Evolutionary conservation across 2,888 invertebrate genomes (phyloP), one percentile per base, ranked within the genome.

Genomic region (Cremastobaeus sp.): DNA sequence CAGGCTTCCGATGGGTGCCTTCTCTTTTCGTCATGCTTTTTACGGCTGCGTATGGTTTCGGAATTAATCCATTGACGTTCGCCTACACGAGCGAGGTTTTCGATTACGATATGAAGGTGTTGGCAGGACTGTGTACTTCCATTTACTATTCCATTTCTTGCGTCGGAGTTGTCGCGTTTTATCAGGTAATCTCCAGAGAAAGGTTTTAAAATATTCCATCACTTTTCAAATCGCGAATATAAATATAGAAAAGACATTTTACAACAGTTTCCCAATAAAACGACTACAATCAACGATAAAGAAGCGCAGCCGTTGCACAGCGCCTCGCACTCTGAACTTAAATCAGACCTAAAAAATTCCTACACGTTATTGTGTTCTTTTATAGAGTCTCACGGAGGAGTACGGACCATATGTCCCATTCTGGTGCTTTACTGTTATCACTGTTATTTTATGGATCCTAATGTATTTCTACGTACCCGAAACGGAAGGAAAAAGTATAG

Each of bases 31-130:
- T 87, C 39, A 76, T 86, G 68, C 76, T 82, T 20, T 86, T 83
- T 70, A 82, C 85, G 0, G 57, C 86, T 8, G 81, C 81, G 0
- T 86, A 83, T 45, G 87, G 87, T 2, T 76, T 86, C 9, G 85
- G 85, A 1, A 71, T 88, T 14, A 87, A 88, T 79, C 86, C 87
- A 1, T 74, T 87, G 39, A 85, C 87, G 0, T 77, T 87, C 8
- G 84, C 86, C 35, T 88, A 87, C 60, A 78, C 86, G 21, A 85
- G 87, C 20, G 87, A 88, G 73, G 79, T 88, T 54, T 88, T 87
- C 57, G 80, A 83, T 1, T 79, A 85, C 45, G 86, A 88, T 48
- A 82, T 87, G 52, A 87, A 86, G 74, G 83, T 83, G n/a, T 82
- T 85, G 0, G 86, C 86, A 6, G 86, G 84, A 0, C 79, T 87